phyloP scores from a whole-genome alignment of 2,888 invertebrate genomes.

The Drosophila prolongata region DNA sequence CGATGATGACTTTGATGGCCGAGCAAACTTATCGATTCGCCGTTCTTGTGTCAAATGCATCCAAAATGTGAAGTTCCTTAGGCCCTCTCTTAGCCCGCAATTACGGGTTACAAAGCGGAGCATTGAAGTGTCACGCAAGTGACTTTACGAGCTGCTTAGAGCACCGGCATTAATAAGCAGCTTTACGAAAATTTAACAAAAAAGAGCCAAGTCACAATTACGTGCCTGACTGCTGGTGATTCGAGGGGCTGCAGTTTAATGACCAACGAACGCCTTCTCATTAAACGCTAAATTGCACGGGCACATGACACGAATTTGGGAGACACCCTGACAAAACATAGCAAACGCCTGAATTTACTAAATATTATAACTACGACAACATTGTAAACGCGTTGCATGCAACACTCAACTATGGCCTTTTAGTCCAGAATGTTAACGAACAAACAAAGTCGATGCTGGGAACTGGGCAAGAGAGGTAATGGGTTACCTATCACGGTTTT shows the following conservation, averaged over 20 bases:
- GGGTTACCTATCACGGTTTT: conserved; percentile 31
- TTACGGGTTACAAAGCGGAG: conserved; percentile 50
- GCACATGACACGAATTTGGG: conserved; percentile 70
- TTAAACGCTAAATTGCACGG: conserved; percentile 78
- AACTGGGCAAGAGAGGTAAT: background rate
- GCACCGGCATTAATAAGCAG: conserved; percentile 56
- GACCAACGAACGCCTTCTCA: conserved; percentile 79
- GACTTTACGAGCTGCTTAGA: conserved; percentile 64
- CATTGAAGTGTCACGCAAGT: conserved; percentile 69
- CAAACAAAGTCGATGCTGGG: conserved; percentile 67
- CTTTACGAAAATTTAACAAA: conserved; percentile 52
- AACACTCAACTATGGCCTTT: conserved; percentile 63
- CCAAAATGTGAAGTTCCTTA: background rate
- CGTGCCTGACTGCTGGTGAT: conserved; percentile 24
- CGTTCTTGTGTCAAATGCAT: conserved; percentile 17
- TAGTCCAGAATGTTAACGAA: conserved; percentile 68
- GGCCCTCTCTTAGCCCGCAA: conserved; percentile 46
- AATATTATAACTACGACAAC: conserved; percentile 54
- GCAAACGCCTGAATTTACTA: conserved; percentile 46
- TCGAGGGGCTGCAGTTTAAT: conserved; percentile 59
- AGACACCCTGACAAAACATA: conserved; percentile 37
- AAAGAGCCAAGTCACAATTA: conserved; percentile 71
- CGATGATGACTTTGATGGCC: conserved; percentile 25
- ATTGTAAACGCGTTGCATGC: conserved; percentile 61
- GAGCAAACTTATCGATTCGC: conserved; percentile 20